Percentiles rank a stretch among this genome's conserved stretches.
These are phyloP conservation scores for Eleutherodactylus coqui DNA, from an alignment of 2,797 vertebrate species.

Conservation along the genomic window DNA sequence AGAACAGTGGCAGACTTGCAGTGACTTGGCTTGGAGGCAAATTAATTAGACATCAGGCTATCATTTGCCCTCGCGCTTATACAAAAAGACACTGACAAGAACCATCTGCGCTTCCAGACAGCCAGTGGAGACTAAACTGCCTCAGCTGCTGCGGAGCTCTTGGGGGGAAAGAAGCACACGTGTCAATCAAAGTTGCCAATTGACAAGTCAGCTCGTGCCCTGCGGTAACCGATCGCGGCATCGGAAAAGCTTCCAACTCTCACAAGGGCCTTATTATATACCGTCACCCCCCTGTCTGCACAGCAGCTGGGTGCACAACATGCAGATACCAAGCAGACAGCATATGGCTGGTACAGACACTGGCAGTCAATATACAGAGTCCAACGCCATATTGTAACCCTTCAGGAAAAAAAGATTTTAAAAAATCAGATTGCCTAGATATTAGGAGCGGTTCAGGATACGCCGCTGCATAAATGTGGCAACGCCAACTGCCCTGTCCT, in stretches of 20 bases:
- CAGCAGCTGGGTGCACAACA: constrained; percentile 19
- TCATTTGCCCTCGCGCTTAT: neutral
- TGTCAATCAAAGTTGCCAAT: constrained; percentile 22
- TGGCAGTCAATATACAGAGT: constrained; percentile 4
- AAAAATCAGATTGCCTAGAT: no score
- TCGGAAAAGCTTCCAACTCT: neutral
- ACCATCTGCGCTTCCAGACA: neutral
- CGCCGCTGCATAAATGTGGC: neutral
- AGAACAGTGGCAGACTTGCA: constrained; percentile 31
- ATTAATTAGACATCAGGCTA: constrained; percentile 20
- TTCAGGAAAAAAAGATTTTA: no score
- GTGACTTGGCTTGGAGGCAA: constrained; percentile 24
- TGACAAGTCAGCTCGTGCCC: constrained; percentile 9
- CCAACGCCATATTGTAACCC: neutral
- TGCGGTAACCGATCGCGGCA: constrained; percentile 13
- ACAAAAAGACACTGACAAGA: neutral
- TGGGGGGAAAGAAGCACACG: neutral
- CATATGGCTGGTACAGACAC: constrained; percentile 15
- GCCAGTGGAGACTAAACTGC: neutral
- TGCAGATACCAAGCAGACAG: constrained; percentile 15
- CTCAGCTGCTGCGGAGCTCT: constrained; percentile 35
- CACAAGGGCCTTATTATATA: neutral
- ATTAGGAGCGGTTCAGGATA: no score
- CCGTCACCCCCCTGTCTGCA: neutral
- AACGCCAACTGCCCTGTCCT: neutral